Evolutionary conservation across 2,888 invertebrate genomes (phyloP), one percentile per base, ranked within the genome.

Genomic region (Aricia artaxerxes): DNA sequence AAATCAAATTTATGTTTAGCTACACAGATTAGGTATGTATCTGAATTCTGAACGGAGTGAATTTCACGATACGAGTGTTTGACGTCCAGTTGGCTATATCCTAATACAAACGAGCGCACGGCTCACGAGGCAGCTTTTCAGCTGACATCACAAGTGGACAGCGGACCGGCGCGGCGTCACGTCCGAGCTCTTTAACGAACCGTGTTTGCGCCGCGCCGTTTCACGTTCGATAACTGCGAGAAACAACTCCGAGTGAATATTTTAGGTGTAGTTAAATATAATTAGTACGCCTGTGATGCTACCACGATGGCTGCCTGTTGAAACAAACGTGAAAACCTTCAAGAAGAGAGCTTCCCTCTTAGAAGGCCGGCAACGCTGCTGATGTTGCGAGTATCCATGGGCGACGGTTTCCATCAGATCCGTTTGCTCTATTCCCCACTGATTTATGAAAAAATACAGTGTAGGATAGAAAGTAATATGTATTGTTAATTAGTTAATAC

Each of bases 171-270:
- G 69, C n/a, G n/a, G 69, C 35, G 69, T 69, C 73, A 73, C 73
- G 73, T 73, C 44, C 73, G 40, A 44, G 73, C 44, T 44, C 73
- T 73, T 73, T 44, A 73, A 73, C 73, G 73, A 73, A 73, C 73
- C 73, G 73, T 73, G 73, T 44, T 69, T 69, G 69, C 38, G 69
- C 69, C 69, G 69, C 13, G 9, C 40, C 73, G 73, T 73, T 73
- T 73, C 73, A 73, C 44, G n/a, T 73, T 73, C 16, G 73, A 73
- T 44, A 73, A 73, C 69, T 69, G 35, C 73, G 73, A 44, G 44
- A 73, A 73, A 73, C 24, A 69, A 69, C 35, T 16, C 35, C 69
- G 69, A 69, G 4, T 69, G 69, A 69, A 69, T 69, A 69, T 38
- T 69, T 38, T 69, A 35, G 69, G 57, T 57, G 16, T 49, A 2